Base-by-base conservation (phyloP, 2,797 vertebrate genomes). In the Decapterus maruadsi region DNA sequence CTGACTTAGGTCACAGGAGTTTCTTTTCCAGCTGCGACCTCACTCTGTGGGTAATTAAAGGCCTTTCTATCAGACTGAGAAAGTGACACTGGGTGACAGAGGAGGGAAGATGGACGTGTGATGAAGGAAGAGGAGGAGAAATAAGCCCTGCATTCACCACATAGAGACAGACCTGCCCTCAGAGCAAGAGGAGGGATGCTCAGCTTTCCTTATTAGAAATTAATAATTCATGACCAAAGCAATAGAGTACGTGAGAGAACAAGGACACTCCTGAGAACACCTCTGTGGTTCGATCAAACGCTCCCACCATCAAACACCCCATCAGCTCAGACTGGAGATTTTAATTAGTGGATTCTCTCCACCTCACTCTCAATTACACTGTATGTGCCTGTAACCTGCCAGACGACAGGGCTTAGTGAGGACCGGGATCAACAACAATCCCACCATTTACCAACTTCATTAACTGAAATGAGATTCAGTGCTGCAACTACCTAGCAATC, bases 181-280 rank as follows among this genome's bases (percentile, higher is more conserved):
- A 82, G 84, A 82, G 50, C 48, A 0, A 62, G 64, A 31, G 75
- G 59, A 45, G 57, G 64, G 72, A 87, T 64, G 79, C 85, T 88
- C 86, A 91, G 72, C 73, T 84, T 67, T 71, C 77, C 81, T 92
- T 89, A 91, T 92, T 89, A 87, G 92, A 91, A 90, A 89, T 93
- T 43, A 90, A 92, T 90, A 85, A 93, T 92, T 94, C 82, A 93
- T 86, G 68, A 72, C 68, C 67, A 69, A 70, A 77, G 60, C 61
- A 73, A 71, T 36, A 26, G 57, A 66, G 51, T 46, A 4, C 4
- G 57, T 42, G 43, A 68, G 43, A 60, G 34, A 59, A 57, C 38
- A 14, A 77, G 40, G 66, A 59, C 69, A 60, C 29, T 26, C 42
- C 0, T 45, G 19, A 75, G 43, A 68, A 65, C 10, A 75, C 48